Conservation (phyloP, 2,113 vertebrate genomes). For the Brachypteracias leptosomus region DNA sequence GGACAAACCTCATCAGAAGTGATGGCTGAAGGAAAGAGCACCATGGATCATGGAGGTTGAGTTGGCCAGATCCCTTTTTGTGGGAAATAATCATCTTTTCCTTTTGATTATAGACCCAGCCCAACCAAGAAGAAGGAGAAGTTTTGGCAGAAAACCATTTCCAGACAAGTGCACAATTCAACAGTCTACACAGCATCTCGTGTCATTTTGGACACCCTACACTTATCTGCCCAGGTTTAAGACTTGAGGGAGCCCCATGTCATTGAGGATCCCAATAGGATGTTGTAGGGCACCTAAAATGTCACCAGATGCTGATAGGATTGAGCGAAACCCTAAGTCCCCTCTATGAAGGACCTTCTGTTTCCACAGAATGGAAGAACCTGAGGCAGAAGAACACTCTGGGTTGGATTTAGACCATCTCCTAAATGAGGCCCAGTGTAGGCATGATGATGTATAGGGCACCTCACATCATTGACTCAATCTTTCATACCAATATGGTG, state of each 20-base stretch:
- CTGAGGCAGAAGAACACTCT: not conserved
- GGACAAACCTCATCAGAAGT: not conserved
- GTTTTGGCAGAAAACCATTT: not conserved
- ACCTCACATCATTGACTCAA: not conserved
- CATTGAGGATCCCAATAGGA: not conserved
- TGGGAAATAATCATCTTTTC: not conserved
- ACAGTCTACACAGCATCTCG: fast-evolving
- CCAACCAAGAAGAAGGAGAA: not conserved
- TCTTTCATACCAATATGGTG: not conserved
- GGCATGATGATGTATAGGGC: not conserved
- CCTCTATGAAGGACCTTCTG: fast-evolving
- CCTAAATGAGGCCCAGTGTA: not conserved
- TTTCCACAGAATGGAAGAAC: not conserved
- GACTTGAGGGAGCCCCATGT: not conserved
- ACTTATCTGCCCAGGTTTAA: not conserved
- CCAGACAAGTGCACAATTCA: not conserved
- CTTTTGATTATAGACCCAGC: not conserved
- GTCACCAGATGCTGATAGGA: not conserved
- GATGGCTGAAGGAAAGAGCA: not conserved
- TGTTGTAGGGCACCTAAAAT: not conserved
- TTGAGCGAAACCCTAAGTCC: not conserved
- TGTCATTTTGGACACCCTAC: not conserved
- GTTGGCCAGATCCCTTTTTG: not conserved
- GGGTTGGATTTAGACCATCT: not conserved
- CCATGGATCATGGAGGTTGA: not conserved